phyloP scores from a whole-genome alignment of 2,113 vertebrate genomes.

The Varanus komodoensis region DNA sequence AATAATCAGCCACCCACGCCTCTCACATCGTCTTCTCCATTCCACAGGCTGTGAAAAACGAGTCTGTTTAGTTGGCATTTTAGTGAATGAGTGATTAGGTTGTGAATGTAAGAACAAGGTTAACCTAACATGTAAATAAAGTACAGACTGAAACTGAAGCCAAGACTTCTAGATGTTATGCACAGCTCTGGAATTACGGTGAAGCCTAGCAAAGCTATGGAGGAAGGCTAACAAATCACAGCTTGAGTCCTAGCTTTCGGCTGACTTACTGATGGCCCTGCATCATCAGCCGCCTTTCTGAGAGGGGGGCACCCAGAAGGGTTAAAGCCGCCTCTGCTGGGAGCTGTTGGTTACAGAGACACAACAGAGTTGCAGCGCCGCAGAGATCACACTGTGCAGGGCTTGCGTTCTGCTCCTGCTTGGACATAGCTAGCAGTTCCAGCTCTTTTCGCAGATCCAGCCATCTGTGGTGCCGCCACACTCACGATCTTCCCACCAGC shows the following conservation, averaged over 20 bases:
- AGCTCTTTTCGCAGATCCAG: conserved; percentile 30
- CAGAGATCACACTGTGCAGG: background rate
- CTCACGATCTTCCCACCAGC: background rate
- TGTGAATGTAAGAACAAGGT: background rate
- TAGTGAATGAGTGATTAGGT: background rate
- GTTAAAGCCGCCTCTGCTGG: background rate
- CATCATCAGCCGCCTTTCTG: background rate
- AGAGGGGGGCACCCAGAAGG: background rate
- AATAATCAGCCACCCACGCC: too few species aligned
- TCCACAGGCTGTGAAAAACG: too few species aligned
- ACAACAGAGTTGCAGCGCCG: background rate
- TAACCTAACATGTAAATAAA: background rate
- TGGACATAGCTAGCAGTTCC: background rate
- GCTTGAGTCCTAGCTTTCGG: background rate
- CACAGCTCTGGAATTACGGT: background rate
- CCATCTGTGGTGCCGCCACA: background rate
- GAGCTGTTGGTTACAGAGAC: background rate
- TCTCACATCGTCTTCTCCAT: background rate
- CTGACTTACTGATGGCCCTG: background rate
- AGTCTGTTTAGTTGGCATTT: background rate
- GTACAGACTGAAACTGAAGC: background rate
- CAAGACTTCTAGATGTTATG: background rate
- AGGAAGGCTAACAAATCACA: background rate
- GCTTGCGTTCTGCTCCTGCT: background rate
- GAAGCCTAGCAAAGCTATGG: background rate